phyloP scores from a whole-genome alignment of 2,888 invertebrate species.

The Mimas tiliae region DNA sequence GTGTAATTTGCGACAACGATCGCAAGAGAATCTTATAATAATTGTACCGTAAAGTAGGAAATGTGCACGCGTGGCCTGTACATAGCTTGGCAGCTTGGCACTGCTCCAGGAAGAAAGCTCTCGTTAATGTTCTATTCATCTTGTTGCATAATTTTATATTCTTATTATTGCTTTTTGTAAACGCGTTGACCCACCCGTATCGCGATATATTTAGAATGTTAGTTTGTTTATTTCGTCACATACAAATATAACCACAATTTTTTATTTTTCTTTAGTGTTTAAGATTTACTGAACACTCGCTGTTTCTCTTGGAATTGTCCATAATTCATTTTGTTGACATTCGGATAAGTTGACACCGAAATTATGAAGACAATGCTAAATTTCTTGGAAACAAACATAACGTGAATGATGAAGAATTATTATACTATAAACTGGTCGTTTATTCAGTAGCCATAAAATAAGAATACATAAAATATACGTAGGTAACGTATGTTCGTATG shows the following conservation, averaged over 20 bases:
- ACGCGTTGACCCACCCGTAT: conserved; percentile 33
- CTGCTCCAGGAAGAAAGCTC: conserved; percentile 50
- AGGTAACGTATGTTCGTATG: no score
- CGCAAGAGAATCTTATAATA: conserved; percentile 10
- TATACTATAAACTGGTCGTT: neutral
- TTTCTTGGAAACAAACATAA: conserved; percentile 2
- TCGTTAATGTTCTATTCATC: conserved; percentile 48
- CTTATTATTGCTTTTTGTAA: conserved; percentile 42
- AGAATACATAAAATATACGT: neutral
- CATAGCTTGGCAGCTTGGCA: conserved; percentile 48
- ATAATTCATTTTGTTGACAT: conserved; percentile 17
- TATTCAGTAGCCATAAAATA: neutral
- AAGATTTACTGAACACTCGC: neutral
- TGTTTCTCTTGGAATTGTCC: conserved; percentile 36
- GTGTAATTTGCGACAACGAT: conserved; percentile 1
- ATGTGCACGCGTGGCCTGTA: conserved; percentile 31
- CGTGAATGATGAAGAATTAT: neutral
- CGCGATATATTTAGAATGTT: conserved; percentile 23
- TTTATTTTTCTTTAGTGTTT: conserved; percentile 9
- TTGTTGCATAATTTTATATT: conserved; percentile 57
- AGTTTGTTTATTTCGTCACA: conserved; percentile 24
- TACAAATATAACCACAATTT: conserved; percentile 8
- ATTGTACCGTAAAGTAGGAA: conserved; percentile 20
- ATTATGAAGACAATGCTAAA: neutral
- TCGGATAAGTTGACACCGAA: conserved; percentile 12